Evolutionary conservation across 2,797 vertebrate species (phyloP), one percentile per base, ranked within the genome.

Genomic region (Cynopterus sphinx): DNA sequence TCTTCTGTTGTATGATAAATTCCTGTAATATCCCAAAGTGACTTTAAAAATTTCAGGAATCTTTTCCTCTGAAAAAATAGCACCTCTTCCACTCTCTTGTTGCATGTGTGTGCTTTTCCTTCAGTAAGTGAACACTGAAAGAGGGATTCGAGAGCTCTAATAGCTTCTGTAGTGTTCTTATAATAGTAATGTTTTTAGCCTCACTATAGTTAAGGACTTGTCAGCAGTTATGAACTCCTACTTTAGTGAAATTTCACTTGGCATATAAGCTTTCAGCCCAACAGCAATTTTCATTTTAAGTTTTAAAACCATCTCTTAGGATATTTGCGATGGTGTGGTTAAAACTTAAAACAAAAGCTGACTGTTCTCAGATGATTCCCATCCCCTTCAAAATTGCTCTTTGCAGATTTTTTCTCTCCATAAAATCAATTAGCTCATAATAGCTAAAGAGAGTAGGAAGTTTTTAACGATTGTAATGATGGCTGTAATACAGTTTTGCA

Each of bases 211-310:
- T 97, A 97, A 97, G 12, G 7, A 90, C 68, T 96, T 95, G 70
- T 97, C 96, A 96, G 78, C 57, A 96, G 94, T 97, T 97, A 97
- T 82, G 93, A 97, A 96, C 10, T 67, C 10, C 8, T 97, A 78
- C 9, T 97, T 96, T 81, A 70, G 61, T 95, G 90, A 97, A 98
- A 98, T 97, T 97, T 95, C 24, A 43, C 57, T 97, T 97, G 74
- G 2, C 41, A 94, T 92, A 90, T 96, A 88, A 93, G 90, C 92
- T 97, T 97, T 87, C 70, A 89, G 63, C 92, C 63, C 53, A 92
- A 28, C 3, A 85, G 61, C 84, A 92, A 86, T 94, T 98, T 91
- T 77, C 74, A 90, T 55, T 97, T 97, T 84, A 96, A 92, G 49
- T 79, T 96, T 87, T 95, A 97, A 97, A 96, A n/a, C 26, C 59